Base-by-base conservation (phyloP, 2,113 vertebrate genomes). In the Hippocampus guttulatus region DNA sequence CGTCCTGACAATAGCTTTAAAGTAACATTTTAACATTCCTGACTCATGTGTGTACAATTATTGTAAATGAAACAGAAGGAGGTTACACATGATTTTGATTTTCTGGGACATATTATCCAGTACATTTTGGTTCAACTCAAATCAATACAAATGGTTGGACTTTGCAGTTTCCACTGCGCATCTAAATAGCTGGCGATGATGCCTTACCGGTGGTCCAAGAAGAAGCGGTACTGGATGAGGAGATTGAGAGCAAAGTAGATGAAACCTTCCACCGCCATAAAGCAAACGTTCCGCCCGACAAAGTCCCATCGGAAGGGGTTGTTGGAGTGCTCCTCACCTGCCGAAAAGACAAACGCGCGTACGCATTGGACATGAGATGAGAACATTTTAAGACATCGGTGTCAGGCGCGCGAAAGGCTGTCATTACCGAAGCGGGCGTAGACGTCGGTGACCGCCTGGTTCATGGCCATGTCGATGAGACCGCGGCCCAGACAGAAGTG, bases 401-500 rank as follows among this genome's bases (percentile, higher is more conserved):
- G 12, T 16, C 47, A 15, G 0, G 47, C 15, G 16, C 2, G 18
- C 18, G 20, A 51, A 51, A 18, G 16, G 20, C 2, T 21, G 27
- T 67, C 16, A 4, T 89, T 81, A 99, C 96, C 97, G 85, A 98
- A 98, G 40, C 93, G 91, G 2, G 95, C 94, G n/a, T 96, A 98
- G 66, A 98, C 93, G 5, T 99, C 97, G 0, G 94, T 94, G 70
- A 99, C 95, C 0, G 96, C 96, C 88, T 98, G 96, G 84, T 95
- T 96, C 94, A 97, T 93, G 10, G 96, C 96, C 92, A 98, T 90
- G 83, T 99, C 96, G 3, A 98, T 96, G 64, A 99, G 94, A 18
- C 96, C 95, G 68, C 96, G 91, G n/a, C 97, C 97, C 90, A 99
- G 87, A 79, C 97, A 98, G 90, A 98, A 98, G 85, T 98, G 97